phyloP scores from a whole-genome alignment of 2,888 invertebrate species.

The Lycaena phlaeas region DNA sequence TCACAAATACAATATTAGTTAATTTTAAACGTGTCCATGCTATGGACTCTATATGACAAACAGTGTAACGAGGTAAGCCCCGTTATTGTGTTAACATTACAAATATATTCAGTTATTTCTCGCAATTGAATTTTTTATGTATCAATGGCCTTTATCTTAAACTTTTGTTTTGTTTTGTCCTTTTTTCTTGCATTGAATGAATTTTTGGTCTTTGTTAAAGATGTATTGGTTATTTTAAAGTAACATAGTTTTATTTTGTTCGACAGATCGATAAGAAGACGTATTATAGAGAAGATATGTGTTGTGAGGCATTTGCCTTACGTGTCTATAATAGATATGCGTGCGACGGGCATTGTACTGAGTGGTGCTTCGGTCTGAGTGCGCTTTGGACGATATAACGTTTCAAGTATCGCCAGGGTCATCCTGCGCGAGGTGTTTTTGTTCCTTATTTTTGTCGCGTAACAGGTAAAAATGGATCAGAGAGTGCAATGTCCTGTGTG shows the following conservation, averaged over 20 bases:
- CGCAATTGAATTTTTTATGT: slow-evolving; percentile 63
- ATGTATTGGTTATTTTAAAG: slow-evolving; percentile 37
- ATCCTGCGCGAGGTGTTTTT: slow-evolving; percentile 22
- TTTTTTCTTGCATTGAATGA: slow-evolving; percentile 51
- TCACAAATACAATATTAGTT: slow-evolving; percentile 39
- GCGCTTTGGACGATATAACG: slow-evolving; percentile 39
- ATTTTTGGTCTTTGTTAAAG: slow-evolving; percentile 45
- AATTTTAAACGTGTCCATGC: slow-evolving; percentile 39
- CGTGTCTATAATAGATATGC: slow-evolving; percentile 57
- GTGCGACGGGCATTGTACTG: slow-evolving; percentile 51
- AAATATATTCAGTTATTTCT: slow-evolving; percentile 38
- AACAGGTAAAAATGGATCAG: slow-evolving; percentile 50
- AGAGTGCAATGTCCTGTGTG: slow-evolving; percentile 84
- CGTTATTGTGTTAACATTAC: slow-evolving; percentile 25
- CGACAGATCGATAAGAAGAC: slow-evolving; percentile 67
- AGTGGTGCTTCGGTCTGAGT: slow-evolving; percentile 40
- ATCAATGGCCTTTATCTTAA: slow-evolving; percentile 68
- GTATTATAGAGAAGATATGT: slow-evolving; percentile 53
- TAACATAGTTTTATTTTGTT: slow-evolving; percentile 53
- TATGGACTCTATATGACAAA: slow-evolving; percentile 58
- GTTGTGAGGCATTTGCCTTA: slow-evolving; percentile 47
- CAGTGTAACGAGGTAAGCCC: slow-evolving; percentile 43
- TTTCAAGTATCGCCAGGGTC: slow-evolving; percentile 24
- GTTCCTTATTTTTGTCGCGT: slow-evolving; percentile 22
- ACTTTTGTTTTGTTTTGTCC: slow-evolving; percentile 72